Conservation (phyloP, 1,140 invertebrate species). For the Heliconius congener region DNA sequence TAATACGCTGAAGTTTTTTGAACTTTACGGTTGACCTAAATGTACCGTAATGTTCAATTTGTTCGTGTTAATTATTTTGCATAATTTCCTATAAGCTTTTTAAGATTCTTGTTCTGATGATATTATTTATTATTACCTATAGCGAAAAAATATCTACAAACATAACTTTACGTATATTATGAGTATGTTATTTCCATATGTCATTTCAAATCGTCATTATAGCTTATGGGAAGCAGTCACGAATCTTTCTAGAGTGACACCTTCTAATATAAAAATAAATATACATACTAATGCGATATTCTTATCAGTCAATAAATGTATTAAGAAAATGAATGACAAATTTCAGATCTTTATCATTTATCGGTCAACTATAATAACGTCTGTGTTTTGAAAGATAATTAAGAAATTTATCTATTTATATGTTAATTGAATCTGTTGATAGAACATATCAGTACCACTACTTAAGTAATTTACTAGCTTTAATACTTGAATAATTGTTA, state of each 20-base stretch:
- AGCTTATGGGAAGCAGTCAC: background rate
- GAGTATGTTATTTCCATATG: background rate
- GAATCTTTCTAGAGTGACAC: background rate
- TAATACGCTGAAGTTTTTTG: constrained; percentile 10
- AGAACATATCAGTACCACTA: no score
- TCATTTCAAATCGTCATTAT: background rate
- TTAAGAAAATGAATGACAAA: background rate
- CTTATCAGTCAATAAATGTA: background rate
- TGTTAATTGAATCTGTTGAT: no score
- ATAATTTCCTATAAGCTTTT: background rate
- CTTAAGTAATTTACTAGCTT: background rate
- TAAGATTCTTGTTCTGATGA: background rate
- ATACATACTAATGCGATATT: background rate
- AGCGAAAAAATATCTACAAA: background rate
- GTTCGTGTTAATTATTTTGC: constrained; percentile 21
- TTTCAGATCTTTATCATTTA: background rate
- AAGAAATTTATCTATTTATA: background rate
- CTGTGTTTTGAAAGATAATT: background rate
- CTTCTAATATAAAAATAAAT: background rate
- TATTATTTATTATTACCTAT: background rate
- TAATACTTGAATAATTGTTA: background rate
- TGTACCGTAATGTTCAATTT: constrained; percentile 19
- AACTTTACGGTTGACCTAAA: constrained; percentile 27
- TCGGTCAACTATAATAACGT: background rate
- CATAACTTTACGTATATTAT: background rate